Evolutionary conservation across 1,140 invertebrate genomes (phyloP).

Genomic region (Caenorhabditis brenneri): DNA sequence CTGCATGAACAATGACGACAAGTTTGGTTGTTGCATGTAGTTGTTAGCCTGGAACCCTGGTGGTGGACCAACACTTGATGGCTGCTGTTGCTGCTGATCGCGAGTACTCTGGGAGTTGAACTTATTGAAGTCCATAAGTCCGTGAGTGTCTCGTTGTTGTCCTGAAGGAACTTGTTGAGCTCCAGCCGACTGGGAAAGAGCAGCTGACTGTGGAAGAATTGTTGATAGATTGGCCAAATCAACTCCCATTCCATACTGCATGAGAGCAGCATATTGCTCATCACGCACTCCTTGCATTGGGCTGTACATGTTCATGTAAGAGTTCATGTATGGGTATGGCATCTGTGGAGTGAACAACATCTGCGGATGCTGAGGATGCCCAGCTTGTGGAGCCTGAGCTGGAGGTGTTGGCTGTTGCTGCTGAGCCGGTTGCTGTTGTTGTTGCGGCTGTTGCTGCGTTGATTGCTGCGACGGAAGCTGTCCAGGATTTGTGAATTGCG

Average conservation of each 20-base stretch:
- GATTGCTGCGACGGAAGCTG: constrained; percentile 29
- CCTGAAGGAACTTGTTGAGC: constrained; percentile 23
- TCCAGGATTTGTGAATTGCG: neutral
- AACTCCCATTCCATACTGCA: constrained; percentile 34
- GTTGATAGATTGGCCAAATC: constrained; percentile 9
- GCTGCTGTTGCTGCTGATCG: constrained; percentile 36
- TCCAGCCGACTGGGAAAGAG: neutral
- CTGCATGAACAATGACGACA: constrained; percentile 37
- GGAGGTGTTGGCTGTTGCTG: constrained; percentile 36
- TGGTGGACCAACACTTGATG: constrained; percentile 41
- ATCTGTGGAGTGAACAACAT: constrained; percentile 37
- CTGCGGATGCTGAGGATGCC: constrained; percentile 37
- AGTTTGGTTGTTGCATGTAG: constrained; percentile 35
- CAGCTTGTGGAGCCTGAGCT: neutral
- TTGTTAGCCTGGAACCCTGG: constrained; percentile 22
- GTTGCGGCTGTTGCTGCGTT: constrained; percentile 8
- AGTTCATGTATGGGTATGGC: constrained; percentile 22
- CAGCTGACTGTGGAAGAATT: constrained; percentile 1
- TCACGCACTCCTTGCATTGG: constrained; percentile 34
- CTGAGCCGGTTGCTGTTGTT: constrained; percentile 32
- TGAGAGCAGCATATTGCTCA: constrained; percentile 16
- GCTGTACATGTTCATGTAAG: constrained; percentile 46
- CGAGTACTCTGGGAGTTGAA: constrained; percentile 37
- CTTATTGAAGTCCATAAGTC: constrained; percentile 36
- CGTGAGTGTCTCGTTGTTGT: constrained; percentile 38